These are phyloP conservation scores for Centroberyx gerrardi DNA, from an alignment of 2,797 vertebrate species.

Conservation along the genomic window DNA sequence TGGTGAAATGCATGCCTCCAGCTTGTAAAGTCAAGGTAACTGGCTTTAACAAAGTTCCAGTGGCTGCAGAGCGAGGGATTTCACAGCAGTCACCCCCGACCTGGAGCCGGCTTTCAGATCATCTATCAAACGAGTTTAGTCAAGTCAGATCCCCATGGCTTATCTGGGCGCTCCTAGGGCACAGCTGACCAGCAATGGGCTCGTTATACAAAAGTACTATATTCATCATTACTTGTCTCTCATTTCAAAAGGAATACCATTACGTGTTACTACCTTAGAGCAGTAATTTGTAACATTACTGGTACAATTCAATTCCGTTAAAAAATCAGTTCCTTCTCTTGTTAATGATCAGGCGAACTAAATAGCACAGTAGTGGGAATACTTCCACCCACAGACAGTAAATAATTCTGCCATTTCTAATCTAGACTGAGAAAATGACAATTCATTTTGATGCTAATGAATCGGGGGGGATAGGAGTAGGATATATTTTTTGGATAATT, in stretches of 20 bases:
- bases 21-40: constrained; percentile 39
- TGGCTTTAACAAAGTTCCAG: background rate
- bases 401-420: too few relatives aligned
- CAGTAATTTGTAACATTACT: too few relatives aligned
- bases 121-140: background rate
- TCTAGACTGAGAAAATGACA: too few relatives aligned
- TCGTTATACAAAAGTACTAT: background rate
- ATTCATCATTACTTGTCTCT: constrained; percentile 6
- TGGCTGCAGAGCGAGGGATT: constrained; percentile 5
- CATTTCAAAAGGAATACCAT: background rate
- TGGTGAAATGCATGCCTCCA: constrained; percentile 53
- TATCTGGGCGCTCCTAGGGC: too few relatives aligned
- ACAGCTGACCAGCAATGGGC: background rate
- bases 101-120: background rate
- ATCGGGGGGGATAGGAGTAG: too few relatives aligned
- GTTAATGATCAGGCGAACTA: too few relatives aligned
- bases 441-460: too few relatives aligned
- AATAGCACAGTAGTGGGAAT: too few relatives aligned
- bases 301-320: too few relatives aligned
- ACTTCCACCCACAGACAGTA: too few relatives aligned
- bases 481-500: too few relatives aligned
- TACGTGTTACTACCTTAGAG: background rate
- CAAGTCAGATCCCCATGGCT: background rate
- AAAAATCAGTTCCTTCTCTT: too few relatives aligned
- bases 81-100: constrained; percentile 6